A percentile compares a stretch with the other conserved stretches of the same genome.
phyloP scores from a whole-genome alignment of 2,797 vertebrate genomes.

The Hoplostethus mediterraneus region DNA sequence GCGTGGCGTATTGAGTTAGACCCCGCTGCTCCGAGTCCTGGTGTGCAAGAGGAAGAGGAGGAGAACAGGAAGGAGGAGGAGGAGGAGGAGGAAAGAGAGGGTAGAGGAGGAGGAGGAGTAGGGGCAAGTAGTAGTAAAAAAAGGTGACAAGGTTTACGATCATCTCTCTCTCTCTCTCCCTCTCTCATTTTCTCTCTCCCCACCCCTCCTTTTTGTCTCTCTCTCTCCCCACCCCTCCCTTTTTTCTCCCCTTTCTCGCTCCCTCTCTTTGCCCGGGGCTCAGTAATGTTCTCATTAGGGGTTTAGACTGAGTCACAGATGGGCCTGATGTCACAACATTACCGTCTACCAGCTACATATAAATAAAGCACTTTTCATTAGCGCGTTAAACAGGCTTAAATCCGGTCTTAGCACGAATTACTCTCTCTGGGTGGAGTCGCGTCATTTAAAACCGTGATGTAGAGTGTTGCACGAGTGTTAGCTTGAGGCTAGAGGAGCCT shows the following conservation, averaged over 20 bases:
- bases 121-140: constrained; percentile 57
- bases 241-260: not conserved
- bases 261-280: constrained; percentile 45
- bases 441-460: constrained; percentile 46
- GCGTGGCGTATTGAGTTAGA: constrained; percentile 66
- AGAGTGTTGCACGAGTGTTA: constrained; percentile 26
- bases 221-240: too few species aligned
- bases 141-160: constrained; percentile 64
- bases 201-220: too few species aligned
- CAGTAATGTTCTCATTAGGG: constrained; percentile 71
- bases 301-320: constrained; percentile 70
- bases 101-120: constrained; percentile 22
- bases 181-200: constrained; percentile 8
- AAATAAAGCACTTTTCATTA: constrained; percentile 75
- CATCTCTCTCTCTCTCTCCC: constrained; percentile 24
- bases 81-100: constrained; percentile 1
- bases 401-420: constrained; percentile 68
- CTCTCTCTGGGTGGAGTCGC: constrained; percentile 52
- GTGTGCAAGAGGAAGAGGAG: constrained; percentile 39
- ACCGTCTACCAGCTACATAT: constrained; percentile 52
- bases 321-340: constrained; percentile 71
- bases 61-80: constrained; percentile 21
- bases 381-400: constrained; percentile 67
- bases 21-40: constrained; percentile 46
- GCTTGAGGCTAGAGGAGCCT: constrained; percentile 10